Evolutionary conservation across 2,113 vertebrate species (phyloP).

Genomic region (Scomber japonicus): DNA sequence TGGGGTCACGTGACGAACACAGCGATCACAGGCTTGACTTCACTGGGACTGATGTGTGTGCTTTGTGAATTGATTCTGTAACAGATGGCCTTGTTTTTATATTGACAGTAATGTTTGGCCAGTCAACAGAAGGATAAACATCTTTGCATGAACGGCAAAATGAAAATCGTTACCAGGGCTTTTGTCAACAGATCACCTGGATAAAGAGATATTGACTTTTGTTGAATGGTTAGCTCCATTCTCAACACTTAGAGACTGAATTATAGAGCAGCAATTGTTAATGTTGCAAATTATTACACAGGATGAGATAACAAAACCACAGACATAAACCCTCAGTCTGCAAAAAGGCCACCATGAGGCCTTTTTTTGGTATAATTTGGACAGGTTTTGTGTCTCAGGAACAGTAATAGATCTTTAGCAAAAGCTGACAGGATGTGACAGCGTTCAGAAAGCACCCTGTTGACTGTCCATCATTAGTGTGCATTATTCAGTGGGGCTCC

Average conservation of each 20-base stretch:
- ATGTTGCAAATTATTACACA: conserved; percentile 2
- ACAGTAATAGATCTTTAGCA: conserved; percentile 10
- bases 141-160: conserved; percentile 5
- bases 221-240: background rate
- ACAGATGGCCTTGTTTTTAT: conserved; percentile 29
- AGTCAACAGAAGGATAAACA: conserved; percentile 30
- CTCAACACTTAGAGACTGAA: background rate
- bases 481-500: conserved; percentile 70
- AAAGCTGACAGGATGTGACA: conserved; percentile 56
- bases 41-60: background rate
- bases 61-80: conserved; percentile 10
- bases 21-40: background rate
- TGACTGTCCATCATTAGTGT: conserved; percentile 62
- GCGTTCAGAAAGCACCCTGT: conserved; percentile 52
- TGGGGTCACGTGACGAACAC: conserved; percentile 51
- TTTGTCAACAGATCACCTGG: conserved; percentile 20
- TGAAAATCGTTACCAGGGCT: conserved; percentile 11
- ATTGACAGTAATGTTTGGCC: conserved; percentile 26
- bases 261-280: background rate
- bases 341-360: background rate
- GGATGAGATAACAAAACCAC: background rate
- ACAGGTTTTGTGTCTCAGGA: background rate
- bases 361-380: background rate
- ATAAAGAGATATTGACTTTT: background rate
- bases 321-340: background rate